A percentile compares a stretch with the other conserved stretches of the same genome.
These are phyloP conservation scores for Agraylea sexmaculata DNA, from an alignment of 1,140 invertebrate genomes.

Conservation along the genomic window DNA sequence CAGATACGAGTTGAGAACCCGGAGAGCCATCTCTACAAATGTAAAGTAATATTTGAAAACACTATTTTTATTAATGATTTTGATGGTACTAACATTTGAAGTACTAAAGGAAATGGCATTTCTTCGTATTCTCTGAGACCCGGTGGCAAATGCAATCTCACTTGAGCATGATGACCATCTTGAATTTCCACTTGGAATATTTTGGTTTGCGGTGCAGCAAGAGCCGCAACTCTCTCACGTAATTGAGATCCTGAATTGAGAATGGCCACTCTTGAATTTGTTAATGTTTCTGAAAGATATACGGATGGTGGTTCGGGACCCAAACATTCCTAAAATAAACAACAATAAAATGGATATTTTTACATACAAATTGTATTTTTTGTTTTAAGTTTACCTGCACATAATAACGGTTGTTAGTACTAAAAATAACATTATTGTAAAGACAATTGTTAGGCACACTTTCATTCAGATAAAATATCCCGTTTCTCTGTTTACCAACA, in stretches of 20 bases:
- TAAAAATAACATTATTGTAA: conserved; percentile 52
- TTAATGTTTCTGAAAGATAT: conserved; percentile 44
- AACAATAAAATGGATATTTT: background rate
- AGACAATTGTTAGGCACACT: conserved; percentile 45
- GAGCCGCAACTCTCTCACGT: conserved; percentile 33
- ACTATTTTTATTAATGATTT: conserved; percentile 4
- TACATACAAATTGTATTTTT: background rate
- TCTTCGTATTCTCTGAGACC: conserved; percentile 70
- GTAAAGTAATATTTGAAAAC: conserved; percentile 7
- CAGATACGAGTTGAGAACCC: conserved; percentile 61
- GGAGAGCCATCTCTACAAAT: conserved; percentile 55
- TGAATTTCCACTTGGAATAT: conserved; percentile 47
- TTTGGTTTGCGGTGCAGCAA: conserved; percentile 46
- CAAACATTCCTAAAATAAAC: conserved; percentile 51
- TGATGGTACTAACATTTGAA: conserved; percentile 58
- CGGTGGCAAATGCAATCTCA: conserved; percentile 60
- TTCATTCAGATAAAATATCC: conserved; percentile 26
- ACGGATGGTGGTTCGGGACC: conserved; percentile 56
- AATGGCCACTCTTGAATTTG: conserved; percentile 42
- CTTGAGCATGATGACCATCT: conserved; percentile 38
- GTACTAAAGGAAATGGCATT: conserved; percentile 64
- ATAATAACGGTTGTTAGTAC: conserved; percentile 47
- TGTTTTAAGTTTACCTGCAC: conserved; percentile 32
- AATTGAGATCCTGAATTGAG: conserved; percentile 44
- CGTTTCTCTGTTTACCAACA: conserved; percentile 16